Evolutionary conservation across 2,113 vertebrate species (phyloP).

Genomic region (Xerus inauris): DNA sequence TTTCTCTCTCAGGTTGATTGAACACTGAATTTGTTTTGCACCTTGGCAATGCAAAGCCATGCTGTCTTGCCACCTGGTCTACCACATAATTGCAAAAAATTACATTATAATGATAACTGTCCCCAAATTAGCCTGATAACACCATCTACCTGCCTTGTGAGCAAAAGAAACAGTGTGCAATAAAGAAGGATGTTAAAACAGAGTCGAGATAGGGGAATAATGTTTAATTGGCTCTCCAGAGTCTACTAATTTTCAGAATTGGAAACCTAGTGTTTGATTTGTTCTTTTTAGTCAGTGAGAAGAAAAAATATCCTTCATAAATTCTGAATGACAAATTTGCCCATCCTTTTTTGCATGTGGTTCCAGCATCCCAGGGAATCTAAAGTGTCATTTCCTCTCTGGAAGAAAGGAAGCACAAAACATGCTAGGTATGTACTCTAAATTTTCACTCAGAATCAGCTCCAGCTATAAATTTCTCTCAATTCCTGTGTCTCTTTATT

Average conservation of each 20-base stretch:
- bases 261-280: conserved; percentile 83
- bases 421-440: conserved; percentile 39
- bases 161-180: conserved; percentile 67
- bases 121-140: conserved; percentile 84
- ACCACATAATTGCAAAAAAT: conserved; percentile 85
- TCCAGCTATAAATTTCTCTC: conserved; percentile 71
- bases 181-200: conserved; percentile 79
- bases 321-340: conserved; percentile 80
- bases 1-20: conserved; percentile 87
- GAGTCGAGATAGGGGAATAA: conserved; percentile 76
- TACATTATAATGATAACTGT: conserved; percentile 82
- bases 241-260: conserved; percentile 83
- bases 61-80: conserved; percentile 82
- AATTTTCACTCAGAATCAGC: conserved; percentile 58
- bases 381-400: conserved; percentile 70
- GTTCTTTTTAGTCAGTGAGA: conserved; percentile 77
- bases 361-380: conserved; percentile 65
- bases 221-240: conserved; percentile 85
- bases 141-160: conserved; percentile 76
- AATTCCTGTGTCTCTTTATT: conserved; percentile 11
- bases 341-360: conserved; percentile 73
- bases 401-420: conserved; percentile 63
- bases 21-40: conserved; percentile 87
- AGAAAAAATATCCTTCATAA: conserved; percentile 80
- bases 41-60: conserved; percentile 84